These are phyloP conservation scores for Arion vulgaris DNA, from an alignment of 1,140 invertebrate species.

Conservation along the genomic window DNA sequence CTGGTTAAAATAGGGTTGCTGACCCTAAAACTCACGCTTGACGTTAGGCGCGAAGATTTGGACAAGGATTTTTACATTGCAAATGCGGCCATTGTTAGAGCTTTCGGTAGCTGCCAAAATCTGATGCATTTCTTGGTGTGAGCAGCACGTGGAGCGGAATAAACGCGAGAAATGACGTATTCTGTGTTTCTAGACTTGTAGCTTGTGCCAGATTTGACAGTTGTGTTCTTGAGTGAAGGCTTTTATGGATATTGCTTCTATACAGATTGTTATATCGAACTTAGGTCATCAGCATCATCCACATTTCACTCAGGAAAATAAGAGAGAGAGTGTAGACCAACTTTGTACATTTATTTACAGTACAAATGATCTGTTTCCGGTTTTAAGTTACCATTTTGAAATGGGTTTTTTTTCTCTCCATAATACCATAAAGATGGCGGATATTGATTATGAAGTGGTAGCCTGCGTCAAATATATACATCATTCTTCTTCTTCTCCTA, in stretches of 20 bases:
- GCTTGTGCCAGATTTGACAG: not conserved
- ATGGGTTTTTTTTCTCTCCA: too few species aligned
- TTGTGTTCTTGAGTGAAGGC: not conserved
- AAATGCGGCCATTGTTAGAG: slow-evolving; percentile 22
- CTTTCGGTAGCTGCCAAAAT: not conserved
- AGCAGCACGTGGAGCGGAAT: not conserved
- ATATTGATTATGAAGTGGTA: too few species aligned
- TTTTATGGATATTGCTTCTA: slow-evolving; percentile 23
- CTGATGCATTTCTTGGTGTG: not conserved
- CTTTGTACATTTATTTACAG: too few species aligned
- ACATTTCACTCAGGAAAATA: too few species aligned
- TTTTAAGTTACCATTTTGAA: too few species aligned
- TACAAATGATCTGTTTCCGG: too few species aligned
- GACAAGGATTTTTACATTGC: slow-evolving; percentile 41
- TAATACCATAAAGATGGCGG: too few species aligned
- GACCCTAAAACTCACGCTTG: not conserved
- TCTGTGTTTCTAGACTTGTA: not conserved
- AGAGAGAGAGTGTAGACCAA: too few species aligned
- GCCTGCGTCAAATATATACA: too few species aligned
- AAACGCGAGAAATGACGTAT: not conserved
- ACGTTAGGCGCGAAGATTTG: slow-evolving; percentile 3
- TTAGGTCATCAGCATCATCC: too few species aligned
- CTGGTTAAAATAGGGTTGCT: slow-evolving; percentile 21
- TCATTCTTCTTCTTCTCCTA: too few species aligned
- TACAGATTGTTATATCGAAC: not conserved